Conservation (phyloP, 2,113 vertebrate genomes). For the Phasianus colchicus region DNA sequence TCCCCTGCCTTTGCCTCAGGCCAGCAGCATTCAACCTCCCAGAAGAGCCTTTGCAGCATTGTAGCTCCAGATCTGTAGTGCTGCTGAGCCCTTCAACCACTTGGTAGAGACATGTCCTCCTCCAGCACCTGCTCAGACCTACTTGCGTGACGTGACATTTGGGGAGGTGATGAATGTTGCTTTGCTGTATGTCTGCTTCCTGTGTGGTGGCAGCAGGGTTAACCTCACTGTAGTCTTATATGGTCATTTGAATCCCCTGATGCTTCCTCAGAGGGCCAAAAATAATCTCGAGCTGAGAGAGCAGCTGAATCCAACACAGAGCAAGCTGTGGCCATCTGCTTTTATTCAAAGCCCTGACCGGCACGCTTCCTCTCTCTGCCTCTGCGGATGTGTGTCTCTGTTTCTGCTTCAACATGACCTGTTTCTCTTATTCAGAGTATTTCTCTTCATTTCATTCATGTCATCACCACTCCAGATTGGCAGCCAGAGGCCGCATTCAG, state of each 20-base stretch:
- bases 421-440: conserved; percentile 93
- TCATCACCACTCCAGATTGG: conserved; percentile 74
- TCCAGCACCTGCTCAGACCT: neutral
- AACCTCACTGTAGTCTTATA: conserved; percentile 89
- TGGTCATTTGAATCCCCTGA: conserved; percentile 88
- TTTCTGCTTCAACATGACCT: conserved; percentile 83
- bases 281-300: conserved; percentile 85
- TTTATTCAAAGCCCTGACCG: conserved; percentile 72
- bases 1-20: neutral
- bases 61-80: neutral
- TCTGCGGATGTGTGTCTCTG: neutral
- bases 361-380: conserved; percentile 2
- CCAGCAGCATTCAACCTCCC: neutral
- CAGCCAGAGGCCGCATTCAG: conserved; percentile 30
- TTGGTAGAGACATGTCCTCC: neutral
- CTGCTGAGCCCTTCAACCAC: neutral
- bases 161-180: conserved; percentile 57
- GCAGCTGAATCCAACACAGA: conserved; percentile 84
- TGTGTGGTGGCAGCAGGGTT: conserved; percentile 71
- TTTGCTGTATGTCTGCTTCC: conserved; percentile 60
- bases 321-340: conserved; percentile 78
- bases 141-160: neutral
- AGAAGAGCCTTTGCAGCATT: neutral
- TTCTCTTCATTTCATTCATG: conserved; percentile 89
- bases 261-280: conserved; percentile 88